Conservation (phyloP, 1,140 invertebrate species). For the Gryon sp. region DNA sequence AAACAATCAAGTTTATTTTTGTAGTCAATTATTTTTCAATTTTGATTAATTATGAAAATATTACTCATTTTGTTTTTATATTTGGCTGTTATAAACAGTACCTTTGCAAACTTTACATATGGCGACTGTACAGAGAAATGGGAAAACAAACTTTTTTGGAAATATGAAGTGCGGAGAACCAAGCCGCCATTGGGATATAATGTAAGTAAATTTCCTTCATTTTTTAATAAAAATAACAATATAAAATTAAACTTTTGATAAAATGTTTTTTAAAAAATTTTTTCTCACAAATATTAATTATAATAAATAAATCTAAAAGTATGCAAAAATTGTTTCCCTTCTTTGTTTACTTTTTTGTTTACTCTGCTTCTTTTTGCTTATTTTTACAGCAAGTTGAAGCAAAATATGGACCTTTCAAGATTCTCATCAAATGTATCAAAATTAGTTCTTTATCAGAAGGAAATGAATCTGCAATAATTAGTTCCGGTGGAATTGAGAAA, state of each 20-base stretch:
- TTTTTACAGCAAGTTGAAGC: conserved; percentile 64
- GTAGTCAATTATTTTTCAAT: no score
- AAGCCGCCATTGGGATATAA: conserved; percentile 43
- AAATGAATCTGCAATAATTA: conserved; percentile 62
- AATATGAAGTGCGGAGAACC: conserved; percentile 66
- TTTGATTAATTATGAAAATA: no score
- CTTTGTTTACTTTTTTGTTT: no score
- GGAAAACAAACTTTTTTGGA: conserved; percentile 66
- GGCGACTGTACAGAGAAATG: conserved; percentile 48
- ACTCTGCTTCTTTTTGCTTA: background rate
- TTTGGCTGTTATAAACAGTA: no score
- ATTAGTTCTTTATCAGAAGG: conserved; percentile 65
- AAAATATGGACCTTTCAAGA: conserved; percentile 63
- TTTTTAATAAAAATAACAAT: no score
- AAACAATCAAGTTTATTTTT: no score
- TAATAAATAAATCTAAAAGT: background rate
- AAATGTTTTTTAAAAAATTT: no score
- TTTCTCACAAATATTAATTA: background rate
- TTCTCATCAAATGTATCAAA: conserved; percentile 65
- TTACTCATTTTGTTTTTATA: no score
- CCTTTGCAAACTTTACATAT: conserved; percentile 12
- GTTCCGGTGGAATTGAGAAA: conserved; percentile 63
- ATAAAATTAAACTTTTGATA: no score
- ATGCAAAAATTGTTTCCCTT: no score
- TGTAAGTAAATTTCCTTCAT: no score